Evolutionary conservation across 2,888 invertebrate species (phyloP).

Genomic region (Periphyllus acericola): DNA sequence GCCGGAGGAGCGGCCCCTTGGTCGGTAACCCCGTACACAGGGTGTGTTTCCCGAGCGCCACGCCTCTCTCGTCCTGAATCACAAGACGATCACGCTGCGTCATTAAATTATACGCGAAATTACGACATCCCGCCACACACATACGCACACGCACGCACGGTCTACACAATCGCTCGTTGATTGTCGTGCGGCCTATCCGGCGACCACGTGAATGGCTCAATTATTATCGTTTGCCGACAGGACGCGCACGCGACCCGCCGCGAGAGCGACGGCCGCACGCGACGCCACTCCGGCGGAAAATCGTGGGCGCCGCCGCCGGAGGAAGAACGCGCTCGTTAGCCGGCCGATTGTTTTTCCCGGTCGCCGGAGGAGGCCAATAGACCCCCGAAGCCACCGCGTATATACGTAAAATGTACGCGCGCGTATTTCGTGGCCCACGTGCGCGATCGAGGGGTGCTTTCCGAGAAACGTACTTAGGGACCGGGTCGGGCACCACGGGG

Average conservation of each 20-base stretch:
- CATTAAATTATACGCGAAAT: not conserved
- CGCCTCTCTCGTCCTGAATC: not conserved
- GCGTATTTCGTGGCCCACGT: no score
- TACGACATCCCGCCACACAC: not conserved
- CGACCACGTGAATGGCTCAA: slow-evolving; percentile 34
- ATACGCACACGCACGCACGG: not conserved
- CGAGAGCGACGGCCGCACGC: not conserved
- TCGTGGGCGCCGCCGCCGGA: not conserved
- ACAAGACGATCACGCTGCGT: not conserved
- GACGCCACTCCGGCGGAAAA: slow-evolving; percentile 14
- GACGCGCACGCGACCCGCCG: slow-evolving; percentile 33
- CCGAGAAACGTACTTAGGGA: no score
- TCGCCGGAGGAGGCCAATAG: slow-evolving; percentile 41
- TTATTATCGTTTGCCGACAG: slow-evolving; percentile 21
- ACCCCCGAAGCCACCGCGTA: not conserved
- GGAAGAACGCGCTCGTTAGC: slow-evolving; percentile 37
- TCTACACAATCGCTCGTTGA: slow-evolving; percentile 36
- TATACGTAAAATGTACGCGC: no score
- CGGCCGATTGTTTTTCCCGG: slow-evolving; percentile 29
- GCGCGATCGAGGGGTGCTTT: no score
- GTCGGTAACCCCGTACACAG: no score
- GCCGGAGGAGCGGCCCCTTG: no score
- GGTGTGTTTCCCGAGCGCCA: not conserved
- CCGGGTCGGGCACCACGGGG: no score
- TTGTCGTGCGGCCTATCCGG: slow-evolving; percentile 10